These are phyloP conservation scores for Drosophila serrata DNA, from an alignment of 1,140 invertebrate genomes.

Conservation along the genomic window DNA sequence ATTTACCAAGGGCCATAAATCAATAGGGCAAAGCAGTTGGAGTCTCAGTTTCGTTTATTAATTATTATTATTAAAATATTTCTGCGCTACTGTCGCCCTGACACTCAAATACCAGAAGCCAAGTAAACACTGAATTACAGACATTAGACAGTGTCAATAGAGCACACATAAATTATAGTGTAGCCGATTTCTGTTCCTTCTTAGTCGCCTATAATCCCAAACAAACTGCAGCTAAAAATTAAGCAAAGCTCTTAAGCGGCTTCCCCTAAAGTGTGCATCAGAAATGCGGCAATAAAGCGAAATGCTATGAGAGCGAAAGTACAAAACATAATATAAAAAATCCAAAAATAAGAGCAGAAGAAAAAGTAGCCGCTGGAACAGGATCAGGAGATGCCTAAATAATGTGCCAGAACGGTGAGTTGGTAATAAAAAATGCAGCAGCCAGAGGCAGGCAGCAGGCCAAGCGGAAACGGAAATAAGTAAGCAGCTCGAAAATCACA, in stretches of 20 bases:
- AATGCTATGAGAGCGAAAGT: neutral
- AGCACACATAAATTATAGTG: constrained; percentile 40
- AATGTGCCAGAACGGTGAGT: constrained; percentile 30
- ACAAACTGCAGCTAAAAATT: constrained; percentile 45
- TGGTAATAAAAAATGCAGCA: constrained; percentile 62
- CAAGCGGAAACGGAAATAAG: constrained; percentile 72
- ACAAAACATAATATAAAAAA: neutral
- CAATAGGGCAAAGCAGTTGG: constrained; percentile 32
- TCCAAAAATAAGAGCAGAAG: neutral
- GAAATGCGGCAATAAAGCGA: constrained; percentile 21
- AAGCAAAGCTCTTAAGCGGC: constrained; percentile 43
- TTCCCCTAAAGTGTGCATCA: constrained; percentile 32
- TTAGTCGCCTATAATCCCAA: constrained; percentile 13
- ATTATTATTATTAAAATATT: constrained; percentile 71
- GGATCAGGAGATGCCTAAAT: constrained; percentile 31
- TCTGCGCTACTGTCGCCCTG: constrained; percentile 23
- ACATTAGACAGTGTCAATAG: constrained; percentile 20
- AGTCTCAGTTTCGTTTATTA: constrained; percentile 58
- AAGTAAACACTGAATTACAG: constrained; percentile 55
- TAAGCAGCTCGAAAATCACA: constrained; percentile 42
- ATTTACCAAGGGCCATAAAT: constrained; percentile 51
- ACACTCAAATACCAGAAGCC: constrained; percentile 18
- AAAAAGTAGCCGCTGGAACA: neutral
- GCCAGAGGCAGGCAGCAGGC: constrained; percentile 18
- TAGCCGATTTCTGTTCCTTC: neutral